Percentiles rank a stretch among this genome's conserved stretches.
These are phyloP conservation scores for Todiramphus saurophagus DNA, from an alignment of 2,113 vertebrate genomes.

Conservation along the genomic window DNA sequence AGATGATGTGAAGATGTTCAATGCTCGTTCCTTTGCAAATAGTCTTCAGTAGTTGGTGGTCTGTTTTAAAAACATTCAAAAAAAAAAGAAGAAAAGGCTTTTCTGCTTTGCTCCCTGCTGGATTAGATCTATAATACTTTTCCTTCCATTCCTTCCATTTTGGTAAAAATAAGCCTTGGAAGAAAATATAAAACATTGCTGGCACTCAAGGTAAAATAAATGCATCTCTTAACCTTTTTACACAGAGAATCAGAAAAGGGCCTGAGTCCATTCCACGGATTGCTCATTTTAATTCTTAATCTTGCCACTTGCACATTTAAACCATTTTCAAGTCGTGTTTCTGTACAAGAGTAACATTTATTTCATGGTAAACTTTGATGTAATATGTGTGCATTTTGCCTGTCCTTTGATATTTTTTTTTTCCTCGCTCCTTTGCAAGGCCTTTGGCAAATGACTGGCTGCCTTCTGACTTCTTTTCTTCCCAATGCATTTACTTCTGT, in stretches of 20 bases:
- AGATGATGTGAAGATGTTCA: neutral
- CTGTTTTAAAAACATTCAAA: neutral
- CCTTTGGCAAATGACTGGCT: slow-evolving; percentile 35
- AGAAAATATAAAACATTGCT: neutral
- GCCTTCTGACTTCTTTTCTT: neutral
- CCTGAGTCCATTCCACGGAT: slow-evolving; percentile 8
- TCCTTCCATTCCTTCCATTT: neutral
- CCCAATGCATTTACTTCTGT: slow-evolving; percentile 1
- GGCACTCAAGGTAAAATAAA: slow-evolving; percentile 23
- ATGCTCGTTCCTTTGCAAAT: neutral
- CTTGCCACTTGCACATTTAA: slow-evolving; percentile 18
- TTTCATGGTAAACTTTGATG: slow-evolving; percentile 64
- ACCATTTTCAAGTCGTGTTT: neutral
- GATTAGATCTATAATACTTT: neutral
- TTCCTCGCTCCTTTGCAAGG: slow-evolving; percentile 36
- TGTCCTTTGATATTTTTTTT: slow-evolving; percentile 42
- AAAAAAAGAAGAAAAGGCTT: neutral
- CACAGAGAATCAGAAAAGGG: slow-evolving; percentile 2
- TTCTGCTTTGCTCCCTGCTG: neutral
- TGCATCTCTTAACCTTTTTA: slow-evolving; percentile 17
- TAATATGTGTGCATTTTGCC: slow-evolving; percentile 8
- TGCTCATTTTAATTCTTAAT: slow-evolving; percentile 41
- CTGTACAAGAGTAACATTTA: slow-evolving; percentile 9
- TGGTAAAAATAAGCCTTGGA: neutral
- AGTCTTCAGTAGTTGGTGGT: neutral